Percentiles rank a stretch among this genome's conserved stretches.
Evolutionary conservation across 2,888 invertebrate genomes (phyloP).

Genomic region (Euzetes globulus): DNA sequence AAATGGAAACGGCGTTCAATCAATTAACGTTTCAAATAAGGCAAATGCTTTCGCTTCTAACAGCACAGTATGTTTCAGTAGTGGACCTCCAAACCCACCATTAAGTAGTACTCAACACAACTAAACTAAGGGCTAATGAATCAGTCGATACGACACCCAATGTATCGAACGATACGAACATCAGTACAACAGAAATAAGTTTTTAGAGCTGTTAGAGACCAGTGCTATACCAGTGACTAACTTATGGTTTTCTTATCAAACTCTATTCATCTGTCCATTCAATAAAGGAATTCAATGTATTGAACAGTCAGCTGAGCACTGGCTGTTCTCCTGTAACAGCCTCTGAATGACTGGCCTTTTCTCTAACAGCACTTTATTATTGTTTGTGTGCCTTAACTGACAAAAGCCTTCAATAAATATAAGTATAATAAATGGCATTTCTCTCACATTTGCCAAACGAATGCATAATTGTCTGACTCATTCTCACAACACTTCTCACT

Average conservation of each 20-base stretch:
- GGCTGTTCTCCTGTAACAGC: not conserved
- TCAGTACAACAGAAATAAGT: not conserved
- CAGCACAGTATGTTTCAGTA: not conserved
- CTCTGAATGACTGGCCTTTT: not conserved
- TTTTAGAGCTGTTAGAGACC: not conserved
- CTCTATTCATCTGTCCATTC: not conserved
- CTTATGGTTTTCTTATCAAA: conserved; percentile 4
- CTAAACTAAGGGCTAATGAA: not conserved
- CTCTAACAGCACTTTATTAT: not conserved
- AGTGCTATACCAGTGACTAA: conserved; percentile 1
- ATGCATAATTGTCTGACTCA: conserved; percentile 1
- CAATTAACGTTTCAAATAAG: conserved; percentile 1
- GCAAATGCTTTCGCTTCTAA: not conserved
- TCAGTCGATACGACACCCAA: not conserved
- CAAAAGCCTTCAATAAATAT: not conserved
- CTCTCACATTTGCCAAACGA: not conserved
- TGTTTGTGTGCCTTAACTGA: not conserved
- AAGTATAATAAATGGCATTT: not conserved
- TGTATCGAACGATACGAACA: not conserved
- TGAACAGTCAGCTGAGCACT: not conserved
- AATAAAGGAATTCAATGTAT: not conserved
- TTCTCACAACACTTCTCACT: not conserved
- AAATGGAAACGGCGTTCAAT: not conserved
- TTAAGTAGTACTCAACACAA: not conserved
- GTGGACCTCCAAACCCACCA: not conserved